Percentiles rank a stretch among this genome's conserved stretches.
phyloP scores from a whole-genome alignment of 2,113 vertebrate genomes.

The Nicator chloris region DNA sequence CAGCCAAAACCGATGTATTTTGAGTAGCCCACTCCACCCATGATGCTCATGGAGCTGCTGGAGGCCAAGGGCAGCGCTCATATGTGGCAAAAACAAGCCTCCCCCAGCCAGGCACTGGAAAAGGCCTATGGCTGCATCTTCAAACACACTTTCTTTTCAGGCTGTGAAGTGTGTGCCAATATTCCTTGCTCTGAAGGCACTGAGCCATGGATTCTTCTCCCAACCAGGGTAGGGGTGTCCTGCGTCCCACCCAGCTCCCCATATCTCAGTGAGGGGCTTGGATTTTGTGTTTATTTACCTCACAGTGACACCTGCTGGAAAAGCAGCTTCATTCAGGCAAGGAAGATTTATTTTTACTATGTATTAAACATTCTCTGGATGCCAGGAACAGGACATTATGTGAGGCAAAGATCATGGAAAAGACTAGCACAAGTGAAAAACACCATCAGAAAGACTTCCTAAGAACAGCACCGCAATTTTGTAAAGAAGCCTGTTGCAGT shows the following conservation, averaged over 20 bases:
- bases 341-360: neutral
- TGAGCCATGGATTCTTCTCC: fast-evolving
- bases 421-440: neutral
- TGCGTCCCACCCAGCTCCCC: neutral
- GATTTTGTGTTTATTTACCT: neutral
- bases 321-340: neutral
- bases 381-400: neutral
- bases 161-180: neutral
- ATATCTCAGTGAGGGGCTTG: fast-evolving
- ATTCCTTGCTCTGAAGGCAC: neutral
- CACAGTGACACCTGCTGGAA: constrained; percentile 35
- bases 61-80: neutral
- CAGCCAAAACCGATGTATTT: neutral
- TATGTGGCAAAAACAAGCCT: neutral
- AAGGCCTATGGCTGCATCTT: neutral
- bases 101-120: too few species aligned
- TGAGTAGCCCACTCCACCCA: fast-evolving
- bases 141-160: neutral
- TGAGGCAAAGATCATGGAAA: neutral
- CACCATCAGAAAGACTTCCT: neutral
- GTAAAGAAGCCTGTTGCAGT: neutral
- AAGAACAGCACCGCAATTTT: neutral
- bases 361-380: neutral
- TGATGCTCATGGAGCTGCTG: neutral
- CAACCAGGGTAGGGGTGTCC: fast-evolving